These are phyloP conservation scores for Bursaphelenchus okinawaensis DNA, from an alignment of 2,888 invertebrate species.

Conservation along the genomic window DNA sequence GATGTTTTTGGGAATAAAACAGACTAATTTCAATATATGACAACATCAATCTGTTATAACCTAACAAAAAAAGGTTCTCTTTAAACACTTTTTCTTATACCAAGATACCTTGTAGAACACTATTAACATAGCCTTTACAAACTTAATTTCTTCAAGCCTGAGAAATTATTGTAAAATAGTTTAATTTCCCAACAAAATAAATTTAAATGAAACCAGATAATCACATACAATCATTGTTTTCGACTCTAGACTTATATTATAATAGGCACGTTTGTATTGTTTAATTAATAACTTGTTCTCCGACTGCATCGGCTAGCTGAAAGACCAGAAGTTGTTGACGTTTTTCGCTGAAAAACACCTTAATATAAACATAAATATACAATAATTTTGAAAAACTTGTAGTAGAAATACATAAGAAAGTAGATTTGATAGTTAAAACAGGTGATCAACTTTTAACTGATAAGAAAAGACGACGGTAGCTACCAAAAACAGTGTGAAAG, in stretches of 20 bases:
- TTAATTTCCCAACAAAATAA: background rate
- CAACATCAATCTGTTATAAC: no score
- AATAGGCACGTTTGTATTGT: background rate
- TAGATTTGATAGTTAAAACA: no score
- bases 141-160: no score
- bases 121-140: no score
- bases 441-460: no score
- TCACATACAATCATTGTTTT: background rate
- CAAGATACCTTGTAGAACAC: no score
- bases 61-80: no score
- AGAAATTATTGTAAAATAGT: background rate
- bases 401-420: background rate
- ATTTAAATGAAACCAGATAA: background rate
- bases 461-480: no score
- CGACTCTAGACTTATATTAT: background rate
- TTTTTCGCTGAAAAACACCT: background rate
- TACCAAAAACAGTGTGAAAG: background rate
- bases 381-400: no score
- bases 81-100: no score
- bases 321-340: background rate
- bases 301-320: background rate
- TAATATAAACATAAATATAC: background rate
- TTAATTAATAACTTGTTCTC: background rate
- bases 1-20: no score
- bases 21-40: no score